Evolutionary conservation across 2,888 invertebrate genomes (phyloP), one percentile per base, ranked within the genome.

Genomic region (Acanthopleura granulata): DNA sequence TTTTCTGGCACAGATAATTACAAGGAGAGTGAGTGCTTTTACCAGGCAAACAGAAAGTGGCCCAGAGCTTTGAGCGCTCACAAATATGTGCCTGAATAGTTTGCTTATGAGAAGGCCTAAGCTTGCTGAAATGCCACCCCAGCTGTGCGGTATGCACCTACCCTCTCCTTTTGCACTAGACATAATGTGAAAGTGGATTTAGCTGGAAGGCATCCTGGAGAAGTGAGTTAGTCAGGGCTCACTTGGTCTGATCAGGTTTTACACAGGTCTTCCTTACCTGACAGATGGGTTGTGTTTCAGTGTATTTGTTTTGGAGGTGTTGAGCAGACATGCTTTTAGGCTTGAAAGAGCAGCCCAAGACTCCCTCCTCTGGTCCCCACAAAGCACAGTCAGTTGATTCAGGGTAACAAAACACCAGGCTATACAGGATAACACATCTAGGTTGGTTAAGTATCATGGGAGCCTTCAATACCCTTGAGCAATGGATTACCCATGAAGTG

Each of bases 351-450:
- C 29, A 66, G 22, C 6, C 27, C 27, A 6, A 66, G 66, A 66
- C 22, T 57, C 18, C 57, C 22, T 14, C 57, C 25, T 66, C 66
- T 27, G 12, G 29, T 25, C 66, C 6, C 4, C 29, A 66, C 29
- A 66, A 22, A 66, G 15, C 22, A 18, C 3, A 66, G 22, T 27
- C 66, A 66, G 66, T 66, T 66, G 18, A 66, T 27, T 66, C 29
- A 27, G 66, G 18, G 66, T 66, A 66, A 66, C 66, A 66, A 66
- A 66, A 66, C 29, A 66, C 66, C 25, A 27, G 22, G 66, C 66
- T 27, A 27, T 57, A 40, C 40, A 40, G 3, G 40, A 6, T 40
- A 40, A 40, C 9, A 40, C 40, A 40, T 3, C 40, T 40, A 40
- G 40, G 40, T 40, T 40, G 40, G 40, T 40, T 40, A 40, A 40